Conservation (phyloP, 1,140 invertebrate genomes). For the Pinna nobilis region DNA sequence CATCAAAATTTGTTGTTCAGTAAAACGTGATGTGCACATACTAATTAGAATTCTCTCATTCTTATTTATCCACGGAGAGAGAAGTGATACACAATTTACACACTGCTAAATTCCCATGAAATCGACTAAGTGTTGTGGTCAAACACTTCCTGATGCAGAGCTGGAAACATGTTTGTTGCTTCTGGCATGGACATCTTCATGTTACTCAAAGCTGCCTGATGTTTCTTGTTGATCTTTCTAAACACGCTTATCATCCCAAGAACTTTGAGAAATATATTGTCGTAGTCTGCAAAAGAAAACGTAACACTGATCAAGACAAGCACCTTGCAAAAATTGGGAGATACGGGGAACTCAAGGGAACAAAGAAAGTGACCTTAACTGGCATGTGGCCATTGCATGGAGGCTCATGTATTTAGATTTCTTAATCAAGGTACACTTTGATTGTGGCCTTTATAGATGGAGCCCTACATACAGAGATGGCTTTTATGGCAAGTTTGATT, state of each 20-base stretch:
- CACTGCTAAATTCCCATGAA: no score
- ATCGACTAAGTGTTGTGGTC: slow-evolving; percentile 40
- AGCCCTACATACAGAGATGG: neutral
- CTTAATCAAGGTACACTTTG: neutral
- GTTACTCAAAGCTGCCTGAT: slow-evolving; percentile 60
- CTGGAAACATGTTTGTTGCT: slow-evolving; percentile 58
- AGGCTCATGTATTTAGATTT: neutral
- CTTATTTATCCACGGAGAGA: no score
- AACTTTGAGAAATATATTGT: slow-evolving; percentile 55
- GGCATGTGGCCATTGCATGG: neutral
- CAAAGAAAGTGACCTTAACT: neutral
- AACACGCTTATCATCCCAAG: slow-evolving; percentile 61
- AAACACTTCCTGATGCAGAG: slow-evolving; percentile 68
- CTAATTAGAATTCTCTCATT: no score
- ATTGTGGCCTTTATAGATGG: neutral
- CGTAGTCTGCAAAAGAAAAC: slow-evolving; percentile 51
- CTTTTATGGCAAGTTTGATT: no score
- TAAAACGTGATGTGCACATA: no score
- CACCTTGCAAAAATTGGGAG: no score
- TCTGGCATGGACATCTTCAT: slow-evolving; percentile 67
- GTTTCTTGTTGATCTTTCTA: slow-evolving; percentile 61
- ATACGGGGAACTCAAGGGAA: neutral
- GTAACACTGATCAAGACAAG: no score
- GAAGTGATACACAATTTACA: no score
- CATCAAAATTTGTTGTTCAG: no score